phyloP scores from a whole-genome alignment of 2,888 invertebrate species.

The Hetaerina titia region DNA sequence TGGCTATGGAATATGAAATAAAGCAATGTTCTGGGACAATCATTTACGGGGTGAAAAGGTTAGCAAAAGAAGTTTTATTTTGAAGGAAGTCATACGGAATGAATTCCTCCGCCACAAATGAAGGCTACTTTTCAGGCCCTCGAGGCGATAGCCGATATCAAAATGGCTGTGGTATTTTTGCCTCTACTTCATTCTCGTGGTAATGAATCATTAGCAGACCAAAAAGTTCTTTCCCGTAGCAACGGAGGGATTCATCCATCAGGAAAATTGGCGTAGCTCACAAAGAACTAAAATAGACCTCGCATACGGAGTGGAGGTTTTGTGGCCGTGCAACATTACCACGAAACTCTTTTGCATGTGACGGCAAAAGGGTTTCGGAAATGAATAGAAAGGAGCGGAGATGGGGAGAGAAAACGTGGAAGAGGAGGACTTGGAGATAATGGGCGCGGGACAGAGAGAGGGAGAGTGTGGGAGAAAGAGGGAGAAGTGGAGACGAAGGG shows the following conservation, averaged over 20 bases:
- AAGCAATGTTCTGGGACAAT: too few species aligned
- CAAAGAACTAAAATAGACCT: neutral
- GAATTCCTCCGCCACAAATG: too few species aligned
- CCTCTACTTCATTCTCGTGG: neutral
- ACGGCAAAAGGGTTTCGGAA: neutral
- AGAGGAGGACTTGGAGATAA: neutral
- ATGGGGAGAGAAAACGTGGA: neutral
- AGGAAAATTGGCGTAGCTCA: neutral
- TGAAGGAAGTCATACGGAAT: too few species aligned
- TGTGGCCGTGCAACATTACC: neutral
- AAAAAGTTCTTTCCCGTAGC: neutral
- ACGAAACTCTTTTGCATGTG: neutral
- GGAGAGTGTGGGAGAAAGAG: neutral
- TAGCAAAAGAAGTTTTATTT: too few species aligned
- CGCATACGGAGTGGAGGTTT: neutral
- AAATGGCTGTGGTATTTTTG: neutral
- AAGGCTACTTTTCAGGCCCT: too few species aligned
- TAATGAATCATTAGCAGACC: neutral
- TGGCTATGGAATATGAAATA: too few species aligned
- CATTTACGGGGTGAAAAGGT: too few species aligned
- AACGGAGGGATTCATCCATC: conserved; percentile 17
- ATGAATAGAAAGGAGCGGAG: neutral
- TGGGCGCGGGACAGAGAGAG: neutral
- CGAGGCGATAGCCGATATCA: too few species aligned
- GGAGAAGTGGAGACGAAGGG: neutral